These are phyloP conservation scores for Scomber japonicus DNA, from an alignment of 2,113 vertebrate species.

Conservation along the genomic window DNA sequence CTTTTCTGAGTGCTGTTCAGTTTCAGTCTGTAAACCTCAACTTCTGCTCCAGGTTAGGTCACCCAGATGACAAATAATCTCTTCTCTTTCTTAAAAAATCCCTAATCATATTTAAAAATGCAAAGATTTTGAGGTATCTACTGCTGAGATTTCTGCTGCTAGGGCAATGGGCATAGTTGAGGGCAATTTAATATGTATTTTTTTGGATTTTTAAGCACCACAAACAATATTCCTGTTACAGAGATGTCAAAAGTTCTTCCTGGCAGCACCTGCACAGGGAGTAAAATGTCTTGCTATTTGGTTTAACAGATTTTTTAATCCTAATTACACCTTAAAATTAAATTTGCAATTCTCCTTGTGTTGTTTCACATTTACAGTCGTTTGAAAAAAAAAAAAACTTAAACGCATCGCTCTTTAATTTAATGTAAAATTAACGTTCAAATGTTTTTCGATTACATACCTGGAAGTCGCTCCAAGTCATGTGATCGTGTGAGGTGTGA, in stretches of 20 bases:
- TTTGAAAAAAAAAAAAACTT: background rate
- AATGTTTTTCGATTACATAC: background rate
- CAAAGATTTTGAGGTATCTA: background rate
- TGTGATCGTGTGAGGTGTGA: background rate
- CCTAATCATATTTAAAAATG: too few species aligned
- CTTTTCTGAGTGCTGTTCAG: background rate
- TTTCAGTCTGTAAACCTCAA: constrained; percentile 40
- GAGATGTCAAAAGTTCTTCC: too few species aligned
- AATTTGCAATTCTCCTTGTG: background rate
- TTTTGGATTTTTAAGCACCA: too few species aligned
- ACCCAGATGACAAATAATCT: background rate
- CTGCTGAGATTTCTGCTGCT: too few species aligned
- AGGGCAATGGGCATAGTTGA: too few species aligned
- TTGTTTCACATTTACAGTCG: too few species aligned
- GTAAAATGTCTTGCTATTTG: background rate
- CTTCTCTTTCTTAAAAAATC: too few species aligned
- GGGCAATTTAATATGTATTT: too few species aligned
- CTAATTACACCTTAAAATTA: background rate
- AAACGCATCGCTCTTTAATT: background rate
- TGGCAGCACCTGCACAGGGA: too few species aligned
- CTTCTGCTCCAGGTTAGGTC: background rate
- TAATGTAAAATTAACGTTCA: background rate
- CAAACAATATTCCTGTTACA: too few species aligned
- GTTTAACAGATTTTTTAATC: background rate
- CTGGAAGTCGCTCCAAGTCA: background rate